Evolutionary conservation across 2,888 invertebrate species (phyloP), one percentile per base, ranked within the genome.

Genomic region (Arge pagana): DNA sequence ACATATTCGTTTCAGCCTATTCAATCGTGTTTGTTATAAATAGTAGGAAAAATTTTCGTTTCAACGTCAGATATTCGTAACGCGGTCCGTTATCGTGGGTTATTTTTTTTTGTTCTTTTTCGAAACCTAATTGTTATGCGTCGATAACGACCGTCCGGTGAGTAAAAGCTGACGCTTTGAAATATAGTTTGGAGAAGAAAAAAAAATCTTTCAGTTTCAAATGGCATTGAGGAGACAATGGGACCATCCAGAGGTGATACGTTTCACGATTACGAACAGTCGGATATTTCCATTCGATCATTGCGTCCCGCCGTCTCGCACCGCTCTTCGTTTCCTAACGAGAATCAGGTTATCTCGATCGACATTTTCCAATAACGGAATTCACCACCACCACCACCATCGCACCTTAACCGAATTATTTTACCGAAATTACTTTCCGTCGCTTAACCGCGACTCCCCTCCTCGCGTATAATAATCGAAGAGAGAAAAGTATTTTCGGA

Each of bases 161-260:
- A 42, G 42, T 42, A 42, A 42, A 42, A 28, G 30, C 31, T 42
- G 40, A 15, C 42, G 19, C n/a, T 13, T 11, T 15, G 28, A 26
- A n/a, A 26, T 26, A 8, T 26, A 26, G 28, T 26, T 26, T 26
- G 28, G n/a, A n/a, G n/a, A 26, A 26, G 28, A 26, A 33, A n/a
- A 33, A 13, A 33, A 42, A 30, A 42, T 39, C 30, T 18, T 42
- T 30, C 28, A 21, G n/a, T 26, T 42, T 41, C 42, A 42, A 42
- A 42, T 42, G 42, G 42, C 42, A 42, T 42, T 42, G 42, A 42
- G 31, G 11, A 42, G 42, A 42, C 42, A 42, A 42, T 42, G 42
- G 42, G 30, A 8, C 3, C 16, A 10, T 26, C 19, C 8, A 24
- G 40, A 24, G 26, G 40, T 3, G 15, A 26, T 40, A 26, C 26